phyloP scores from a whole-genome alignment of 1,140 invertebrate species.

The Meloidogyne hapla region DNA sequence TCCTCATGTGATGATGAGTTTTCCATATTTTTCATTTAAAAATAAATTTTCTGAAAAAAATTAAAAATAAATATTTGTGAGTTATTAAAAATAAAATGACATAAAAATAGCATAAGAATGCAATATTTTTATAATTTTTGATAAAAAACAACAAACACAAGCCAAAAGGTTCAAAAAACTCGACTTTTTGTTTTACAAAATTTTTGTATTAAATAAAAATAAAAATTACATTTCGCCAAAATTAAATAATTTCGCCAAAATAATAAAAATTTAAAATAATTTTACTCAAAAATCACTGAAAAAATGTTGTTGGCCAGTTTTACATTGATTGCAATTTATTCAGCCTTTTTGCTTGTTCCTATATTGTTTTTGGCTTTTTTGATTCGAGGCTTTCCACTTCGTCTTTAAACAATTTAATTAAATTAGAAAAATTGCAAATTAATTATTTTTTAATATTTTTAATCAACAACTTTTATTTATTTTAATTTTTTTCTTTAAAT shows the following conservation, averaged over 20 bases:
- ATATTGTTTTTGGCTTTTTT: neutral
- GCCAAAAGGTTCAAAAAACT: too few species aligned
- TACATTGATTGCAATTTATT: constrained; percentile 1
- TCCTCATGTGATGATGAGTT: neutral
- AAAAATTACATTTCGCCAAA: neutral
- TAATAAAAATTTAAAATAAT: neutral
- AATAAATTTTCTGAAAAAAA: too few species aligned
- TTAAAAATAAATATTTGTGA: too few species aligned
- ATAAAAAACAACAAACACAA: too few species aligned
- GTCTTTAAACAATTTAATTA: neutral
- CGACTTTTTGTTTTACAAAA: too few species aligned
- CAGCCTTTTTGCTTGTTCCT: neutral
- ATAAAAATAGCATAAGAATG: too few species aligned
- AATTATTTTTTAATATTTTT: neutral
- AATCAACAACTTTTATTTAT: neutral
- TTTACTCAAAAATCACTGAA: neutral
- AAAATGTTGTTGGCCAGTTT: neutral
- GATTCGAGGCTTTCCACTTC: neutral
- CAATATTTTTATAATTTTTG: too few species aligned
- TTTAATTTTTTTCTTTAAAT: too few species aligned
- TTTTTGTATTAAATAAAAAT: neutral
- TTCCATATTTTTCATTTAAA: constrained; percentile 3
- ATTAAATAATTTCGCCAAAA: neutral
- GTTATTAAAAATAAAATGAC: too few species aligned
- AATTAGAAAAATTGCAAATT: neutral